Conservation (phyloP, 2,888 invertebrate genomes). For the Tetranychus piercei region DNA sequence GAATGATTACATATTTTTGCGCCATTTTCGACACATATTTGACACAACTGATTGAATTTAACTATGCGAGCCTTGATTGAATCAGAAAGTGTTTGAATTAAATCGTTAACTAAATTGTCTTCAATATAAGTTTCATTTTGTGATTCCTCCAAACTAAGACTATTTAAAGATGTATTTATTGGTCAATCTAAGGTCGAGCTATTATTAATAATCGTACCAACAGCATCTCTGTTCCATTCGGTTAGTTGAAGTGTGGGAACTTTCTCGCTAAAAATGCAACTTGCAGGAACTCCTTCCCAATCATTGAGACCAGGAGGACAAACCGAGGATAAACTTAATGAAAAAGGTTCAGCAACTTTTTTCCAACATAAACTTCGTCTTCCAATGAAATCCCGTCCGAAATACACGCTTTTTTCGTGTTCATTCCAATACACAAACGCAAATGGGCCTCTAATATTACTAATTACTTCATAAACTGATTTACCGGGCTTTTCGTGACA, state of each 20-base stretch:
- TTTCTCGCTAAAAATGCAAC: conserved; percentile 32
- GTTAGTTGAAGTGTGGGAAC: conserved; percentile 9
- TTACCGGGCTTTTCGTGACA: conserved; percentile 23
- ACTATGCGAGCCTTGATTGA: neutral
- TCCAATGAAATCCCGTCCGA: too few species aligned
- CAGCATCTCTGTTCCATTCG: conserved; percentile 14
- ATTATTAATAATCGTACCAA: conserved; percentile 4
- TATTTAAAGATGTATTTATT: conserved; percentile 13
- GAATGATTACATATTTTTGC: conserved; percentile 18
- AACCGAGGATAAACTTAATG: too few species aligned
- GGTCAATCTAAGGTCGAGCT: neutral
- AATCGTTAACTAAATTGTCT: neutral
- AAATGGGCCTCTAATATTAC: too few species aligned
- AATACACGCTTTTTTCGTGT: too few species aligned
- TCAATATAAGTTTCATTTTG: neutral
- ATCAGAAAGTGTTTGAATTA: neutral
- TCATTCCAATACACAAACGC: too few species aligned
- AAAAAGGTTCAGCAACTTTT: too few species aligned
- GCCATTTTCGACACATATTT: too few species aligned
- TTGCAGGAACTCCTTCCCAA: conserved; percentile 32
- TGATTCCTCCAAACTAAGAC: neutral
- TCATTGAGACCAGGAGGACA: conserved; percentile 26
- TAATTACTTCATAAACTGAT: too few species aligned
- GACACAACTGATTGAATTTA: too few species aligned
- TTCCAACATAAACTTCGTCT: too few species aligned